Percentiles rank a stretch among this genome's conserved stretches.
Conservation (phyloP, 2,888 invertebrate species). For the Spilosoma lubricipeda region DNA sequence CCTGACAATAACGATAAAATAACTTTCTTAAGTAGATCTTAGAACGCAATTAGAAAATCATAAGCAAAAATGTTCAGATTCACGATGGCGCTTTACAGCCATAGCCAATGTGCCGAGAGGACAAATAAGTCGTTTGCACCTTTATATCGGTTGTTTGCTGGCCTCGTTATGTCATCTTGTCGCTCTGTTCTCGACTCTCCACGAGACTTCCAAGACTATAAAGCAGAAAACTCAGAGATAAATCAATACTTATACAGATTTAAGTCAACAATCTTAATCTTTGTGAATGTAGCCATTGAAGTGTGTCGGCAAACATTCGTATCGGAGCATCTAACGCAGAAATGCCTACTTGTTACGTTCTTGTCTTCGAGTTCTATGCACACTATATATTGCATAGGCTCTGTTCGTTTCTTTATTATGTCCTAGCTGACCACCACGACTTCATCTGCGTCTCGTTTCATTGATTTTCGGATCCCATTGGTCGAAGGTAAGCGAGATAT, state of each 20-base stretch:
- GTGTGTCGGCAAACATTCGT: constrained; percentile 33
- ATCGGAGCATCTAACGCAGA: constrained; percentile 19
- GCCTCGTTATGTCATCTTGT: constrained; percentile 60
- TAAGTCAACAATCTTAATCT: constrained; percentile 39
- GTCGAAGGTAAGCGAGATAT: too few relatives aligned
- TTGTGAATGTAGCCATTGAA: constrained; percentile 37
- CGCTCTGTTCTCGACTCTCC: constrained; percentile 52
- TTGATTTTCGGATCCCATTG: too few relatives aligned
- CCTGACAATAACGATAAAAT: constrained; percentile 9
- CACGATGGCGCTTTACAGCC: constrained; percentile 44
- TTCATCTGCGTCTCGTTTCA: too few relatives aligned
- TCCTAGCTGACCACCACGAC: too few relatives aligned
- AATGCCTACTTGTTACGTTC: background rate
- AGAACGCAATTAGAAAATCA: constrained; percentile 34
- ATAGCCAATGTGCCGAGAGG: constrained; percentile 52
- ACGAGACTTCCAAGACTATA: constrained; percentile 46
- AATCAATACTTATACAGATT: constrained; percentile 51
- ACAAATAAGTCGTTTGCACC: constrained; percentile 68
- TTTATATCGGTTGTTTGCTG: constrained; percentile 65
- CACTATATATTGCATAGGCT: background rate
- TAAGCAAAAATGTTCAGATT: constrained; percentile 30
- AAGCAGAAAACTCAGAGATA: constrained; percentile 41
- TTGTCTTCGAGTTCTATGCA: constrained; percentile 3
- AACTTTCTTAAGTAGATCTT: constrained; percentile 24
- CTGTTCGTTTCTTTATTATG: background rate